phyloP scores from a whole-genome alignment of 2,113 vertebrate genomes.

The Phaethon lepturus region DNA sequence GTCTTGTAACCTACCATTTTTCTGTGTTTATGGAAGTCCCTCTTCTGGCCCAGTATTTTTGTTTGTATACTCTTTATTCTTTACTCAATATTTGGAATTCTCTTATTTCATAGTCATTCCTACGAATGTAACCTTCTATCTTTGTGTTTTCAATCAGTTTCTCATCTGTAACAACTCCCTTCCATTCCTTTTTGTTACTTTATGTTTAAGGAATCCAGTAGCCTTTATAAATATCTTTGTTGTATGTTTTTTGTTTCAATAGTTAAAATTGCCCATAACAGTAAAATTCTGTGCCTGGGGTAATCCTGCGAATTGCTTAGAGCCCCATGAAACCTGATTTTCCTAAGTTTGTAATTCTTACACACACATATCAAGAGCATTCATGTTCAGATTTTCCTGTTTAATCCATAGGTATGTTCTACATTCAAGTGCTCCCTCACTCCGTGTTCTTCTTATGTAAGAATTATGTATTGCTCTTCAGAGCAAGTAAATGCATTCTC shows the following conservation, averaged over 20 bases:
- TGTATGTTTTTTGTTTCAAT: background rate
- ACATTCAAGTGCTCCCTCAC: background rate
- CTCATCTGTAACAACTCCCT: background rate
- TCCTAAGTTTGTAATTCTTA: background rate
- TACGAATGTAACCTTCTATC: background rate
- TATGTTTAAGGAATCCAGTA: background rate
- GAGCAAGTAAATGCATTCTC: background rate
- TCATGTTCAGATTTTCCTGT: background rate
- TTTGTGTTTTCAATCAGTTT: background rate
- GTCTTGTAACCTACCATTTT: background rate
- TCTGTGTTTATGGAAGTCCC: background rate
- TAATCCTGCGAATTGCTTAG: background rate
- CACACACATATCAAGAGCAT: background rate
- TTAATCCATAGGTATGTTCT: background rate
- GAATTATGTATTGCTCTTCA: no score
- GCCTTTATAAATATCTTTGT: background rate
- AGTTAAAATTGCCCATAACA: background rate
- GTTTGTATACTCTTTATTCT: background rate
- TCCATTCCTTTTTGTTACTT: background rate
- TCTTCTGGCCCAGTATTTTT: background rate
- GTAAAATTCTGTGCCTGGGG: background rate
- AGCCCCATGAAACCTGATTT: background rate
- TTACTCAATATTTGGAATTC: background rate
- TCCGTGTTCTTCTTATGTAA: background rate
- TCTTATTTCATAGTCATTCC: background rate